Percentiles rank a stretch among this genome's conserved stretches.
phyloP scores from a whole-genome alignment of 2,888 invertebrate species.

The Falcaria lacertinaria region DNA sequence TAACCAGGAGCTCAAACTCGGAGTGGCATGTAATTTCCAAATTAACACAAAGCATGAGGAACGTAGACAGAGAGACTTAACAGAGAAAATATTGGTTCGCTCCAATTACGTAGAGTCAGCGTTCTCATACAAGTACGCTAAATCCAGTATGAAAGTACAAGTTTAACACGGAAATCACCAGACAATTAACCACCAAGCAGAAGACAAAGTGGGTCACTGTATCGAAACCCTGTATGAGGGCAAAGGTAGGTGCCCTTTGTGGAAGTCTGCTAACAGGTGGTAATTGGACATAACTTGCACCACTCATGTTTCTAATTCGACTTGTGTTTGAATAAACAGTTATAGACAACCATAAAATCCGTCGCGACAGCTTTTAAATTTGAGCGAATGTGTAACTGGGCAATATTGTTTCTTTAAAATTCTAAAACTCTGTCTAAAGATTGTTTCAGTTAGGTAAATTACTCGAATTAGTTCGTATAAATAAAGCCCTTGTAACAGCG shows the following conservation, averaged over 20 bases:
- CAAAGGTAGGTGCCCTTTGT: conserved; percentile 53
- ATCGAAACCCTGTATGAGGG: conserved; percentile 44
- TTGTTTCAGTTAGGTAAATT: no score
- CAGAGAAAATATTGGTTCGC: background rate
- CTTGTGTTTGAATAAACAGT: conserved; percentile 46
- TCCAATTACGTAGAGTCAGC: background rate
- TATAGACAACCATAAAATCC: conserved; percentile 32
- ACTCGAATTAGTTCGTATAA: no score
- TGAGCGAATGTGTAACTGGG: background rate
- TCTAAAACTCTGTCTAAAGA: no score
- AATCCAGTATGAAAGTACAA: background rate
- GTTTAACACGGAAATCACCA: conserved; percentile 3
- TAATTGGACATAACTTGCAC: conserved; percentile 61
- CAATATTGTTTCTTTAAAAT: no score
- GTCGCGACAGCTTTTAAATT: conserved; percentile 13
- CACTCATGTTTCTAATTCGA: conserved; percentile 56
- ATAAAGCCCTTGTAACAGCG: no score
- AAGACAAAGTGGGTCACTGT: conserved; percentile 43
- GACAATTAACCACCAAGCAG: conserved; percentile 16
- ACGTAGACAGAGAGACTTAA: no score
- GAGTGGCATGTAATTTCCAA: background rate
- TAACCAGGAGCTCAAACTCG: background rate
- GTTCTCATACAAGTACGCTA: background rate
- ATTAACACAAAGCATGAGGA: background rate
- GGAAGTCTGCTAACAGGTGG: conserved; percentile 47